These are phyloP conservation scores for Pterophyllum scalare DNA, from an alignment of 2,113 vertebrate species.

Conservation along the genomic window DNA sequence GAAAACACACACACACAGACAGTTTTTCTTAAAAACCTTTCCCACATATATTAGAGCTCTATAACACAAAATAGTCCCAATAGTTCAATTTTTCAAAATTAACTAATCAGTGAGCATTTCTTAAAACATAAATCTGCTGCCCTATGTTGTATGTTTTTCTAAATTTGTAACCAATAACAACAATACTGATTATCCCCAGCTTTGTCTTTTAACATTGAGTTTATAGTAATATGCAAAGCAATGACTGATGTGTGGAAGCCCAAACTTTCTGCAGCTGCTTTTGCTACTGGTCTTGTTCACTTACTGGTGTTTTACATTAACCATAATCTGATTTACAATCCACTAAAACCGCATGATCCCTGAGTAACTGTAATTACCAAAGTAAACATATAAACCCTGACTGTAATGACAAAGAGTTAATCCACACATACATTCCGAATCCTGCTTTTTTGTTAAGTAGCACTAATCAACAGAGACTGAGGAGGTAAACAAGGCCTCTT, in stretches of 20 bases:
- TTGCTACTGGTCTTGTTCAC: neutral
- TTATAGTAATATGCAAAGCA: neutral
- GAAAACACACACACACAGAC: neutral
- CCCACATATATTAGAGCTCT: neutral
- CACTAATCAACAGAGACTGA: constrained; percentile 58
- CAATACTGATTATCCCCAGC: neutral
- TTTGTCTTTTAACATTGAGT: neutral
- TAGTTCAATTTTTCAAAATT: neutral
- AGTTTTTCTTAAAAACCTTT: no score
- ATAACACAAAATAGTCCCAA: neutral
- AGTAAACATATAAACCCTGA: constrained; percentile 3
- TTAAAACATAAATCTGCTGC: neutral
- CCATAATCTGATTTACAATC: neutral
- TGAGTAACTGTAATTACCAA: neutral
- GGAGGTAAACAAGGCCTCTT: constrained; percentile 69
- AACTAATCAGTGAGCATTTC: neutral
- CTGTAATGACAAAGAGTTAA: constrained; percentile 17
- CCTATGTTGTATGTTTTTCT: neutral
- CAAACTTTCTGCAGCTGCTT: neutral
- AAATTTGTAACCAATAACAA: neutral
- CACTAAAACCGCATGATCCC: neutral
- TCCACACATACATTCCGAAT: neutral
- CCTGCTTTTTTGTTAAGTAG: constrained; percentile 45
- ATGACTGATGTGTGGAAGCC: neutral
- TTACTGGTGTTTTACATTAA: neutral